These are phyloP conservation scores for Micromesistius poutassou DNA, from an alignment of 2,797 vertebrate genomes.

Conservation along the genomic window DNA sequence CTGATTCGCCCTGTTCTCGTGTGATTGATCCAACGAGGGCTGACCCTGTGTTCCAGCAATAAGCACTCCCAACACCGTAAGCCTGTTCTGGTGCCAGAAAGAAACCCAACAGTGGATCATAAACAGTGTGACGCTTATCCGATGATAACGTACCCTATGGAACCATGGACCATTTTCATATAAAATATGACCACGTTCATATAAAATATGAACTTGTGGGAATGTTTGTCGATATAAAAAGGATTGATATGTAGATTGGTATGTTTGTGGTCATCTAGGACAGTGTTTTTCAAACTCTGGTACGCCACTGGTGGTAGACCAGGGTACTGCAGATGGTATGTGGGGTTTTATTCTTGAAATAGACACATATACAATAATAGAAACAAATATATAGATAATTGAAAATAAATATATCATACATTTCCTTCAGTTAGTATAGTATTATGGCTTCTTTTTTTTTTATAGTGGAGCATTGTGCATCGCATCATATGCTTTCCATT, in stretches of 20 bases:
- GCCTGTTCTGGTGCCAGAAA: not conserved
- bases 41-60: not conserved
- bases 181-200: not conserved
- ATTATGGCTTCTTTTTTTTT: too few relatives aligned
- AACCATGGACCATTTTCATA: not conserved
- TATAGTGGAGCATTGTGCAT: too few relatives aligned
- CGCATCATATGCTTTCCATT: too few relatives aligned
- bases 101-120: not conserved
- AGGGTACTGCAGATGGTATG: not conserved
- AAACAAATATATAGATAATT: not conserved
- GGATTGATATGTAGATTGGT: not conserved
- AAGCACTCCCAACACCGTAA: not conserved
- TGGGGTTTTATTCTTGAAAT: too few relatives aligned
- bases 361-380: not conserved
- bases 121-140: too few relatives aligned
- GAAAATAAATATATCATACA: too few relatives aligned
- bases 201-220: not conserved
- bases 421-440: too few relatives aligned
- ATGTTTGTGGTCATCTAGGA: not conserved
- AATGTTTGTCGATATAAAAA: not conserved
- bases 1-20: not conserved
- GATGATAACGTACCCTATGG: too few relatives aligned
- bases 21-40: not conserved
- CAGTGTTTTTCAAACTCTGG: not conserved
- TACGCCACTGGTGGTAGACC: too few relatives aligned